Conservation (phyloP, 2,888 invertebrate species). For the Aelia acuminata region DNA sequence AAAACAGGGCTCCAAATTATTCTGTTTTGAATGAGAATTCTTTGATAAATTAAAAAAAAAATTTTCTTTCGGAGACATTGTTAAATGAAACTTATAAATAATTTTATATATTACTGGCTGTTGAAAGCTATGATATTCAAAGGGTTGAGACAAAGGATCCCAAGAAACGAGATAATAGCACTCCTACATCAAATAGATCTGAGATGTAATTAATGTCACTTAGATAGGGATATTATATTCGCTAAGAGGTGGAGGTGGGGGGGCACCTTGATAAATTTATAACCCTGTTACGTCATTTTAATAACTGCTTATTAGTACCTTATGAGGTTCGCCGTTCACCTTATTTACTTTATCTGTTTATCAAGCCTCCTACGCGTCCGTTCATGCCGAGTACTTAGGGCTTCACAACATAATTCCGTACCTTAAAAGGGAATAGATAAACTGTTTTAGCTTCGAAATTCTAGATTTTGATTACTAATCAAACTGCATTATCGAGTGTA, state of each 20-base stretch:
- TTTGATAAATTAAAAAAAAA: no score
- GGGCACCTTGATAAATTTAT: not conserved
- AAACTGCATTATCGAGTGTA: no score
- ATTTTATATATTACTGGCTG: not conserved
- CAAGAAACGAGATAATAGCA: not conserved
- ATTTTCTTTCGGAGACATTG: no score
- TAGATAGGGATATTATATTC: not conserved
- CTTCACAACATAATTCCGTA: no score
- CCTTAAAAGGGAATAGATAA: no score
- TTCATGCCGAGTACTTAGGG: no score
- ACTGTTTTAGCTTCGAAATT: no score
- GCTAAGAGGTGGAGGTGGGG: not conserved
- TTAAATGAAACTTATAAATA: not conserved
- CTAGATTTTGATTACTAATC: no score
- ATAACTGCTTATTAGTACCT: not conserved
- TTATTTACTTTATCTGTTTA: not conserved
- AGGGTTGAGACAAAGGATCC: not conserved
- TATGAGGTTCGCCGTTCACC: not conserved
- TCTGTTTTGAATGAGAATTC: no score
- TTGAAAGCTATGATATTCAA: not conserved
- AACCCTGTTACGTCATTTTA: not conserved
- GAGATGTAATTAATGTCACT: not conserved
- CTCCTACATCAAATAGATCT: conserved; percentile 3
- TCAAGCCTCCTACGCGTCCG: not conserved
- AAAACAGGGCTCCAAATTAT: no score